Base-by-base conservation (phyloP, 1,140 invertebrate species). In the Euura saliciscinereae region DNA sequence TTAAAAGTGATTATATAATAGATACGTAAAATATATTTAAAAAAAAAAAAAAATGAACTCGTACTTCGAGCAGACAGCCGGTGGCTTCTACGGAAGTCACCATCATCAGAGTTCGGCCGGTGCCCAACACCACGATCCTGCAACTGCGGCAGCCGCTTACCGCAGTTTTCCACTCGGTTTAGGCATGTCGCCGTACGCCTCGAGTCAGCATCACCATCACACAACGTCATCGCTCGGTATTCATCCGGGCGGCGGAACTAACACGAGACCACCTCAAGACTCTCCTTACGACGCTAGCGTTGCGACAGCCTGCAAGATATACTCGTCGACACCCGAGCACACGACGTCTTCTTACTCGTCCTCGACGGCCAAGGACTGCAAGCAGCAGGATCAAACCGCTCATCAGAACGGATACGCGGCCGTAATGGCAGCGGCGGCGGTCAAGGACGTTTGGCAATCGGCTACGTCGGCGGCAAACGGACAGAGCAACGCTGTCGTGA, bases 271-370 rank as follows among this genome's bases (percentile, higher is more conserved):
- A 76, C 93, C 94, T 64, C 95, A 96, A 85, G 95, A 96, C 80
- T 96, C 94, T 65, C 94, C 95, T 1, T 96, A 96, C 87, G 95
- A 96, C 80, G 95, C 95, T 1, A 95, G 94, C 76, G 94, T 96
- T 65, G 94, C 94, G 65, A 94, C 94, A 7, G 90, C 91, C n/a
- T 97, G 95, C 84, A 96, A 96, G 85, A 88, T 95, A 2, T 95
- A 95, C 82, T 93, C 93, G 6, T 90, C 92, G 65, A 90, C 91
- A 71, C 87, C 91, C n/a, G 89, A 91, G 78, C 87, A 89, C 73
- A 85, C 90, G 65, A 86, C 86, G 8, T 88, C 89, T 75, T 89
- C 92, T 76, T 89, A 90, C 72, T 89, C 89, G 69, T 90, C 90
- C 75, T 88, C 87, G 74, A 86, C 87, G n/a, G 80, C 85, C 46